Evolutionary conservation across 2,888 invertebrate genomes (phyloP), one percentile per base, ranked within the genome.

Genomic region (Encarsia formosa): DNA sequence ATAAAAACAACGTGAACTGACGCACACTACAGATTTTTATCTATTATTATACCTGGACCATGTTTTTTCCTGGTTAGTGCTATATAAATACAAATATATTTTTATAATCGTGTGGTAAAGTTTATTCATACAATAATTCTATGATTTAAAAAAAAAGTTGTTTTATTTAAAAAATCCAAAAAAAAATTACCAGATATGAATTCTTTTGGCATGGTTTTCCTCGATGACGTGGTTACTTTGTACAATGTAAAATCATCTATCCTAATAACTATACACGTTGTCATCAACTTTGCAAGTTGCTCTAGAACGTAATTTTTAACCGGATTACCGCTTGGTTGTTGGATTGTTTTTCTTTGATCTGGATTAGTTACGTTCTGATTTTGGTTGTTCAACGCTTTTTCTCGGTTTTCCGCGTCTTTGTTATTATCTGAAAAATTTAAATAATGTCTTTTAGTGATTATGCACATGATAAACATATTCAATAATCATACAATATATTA

Each of bases 161-260:
- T n/a, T n/a, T n/a, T n/a, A 29, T 29, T 29, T 29, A 8, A 13
- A 29, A 13, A 9, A 29, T 29, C 29, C 13, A 29, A 9, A 13
- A 34, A 43, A 46, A 39, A 11, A 16, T 72, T 76, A 87, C 87
- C 86, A 73, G 83, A 79, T 61, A 87, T 77, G 66, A 91, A 88
- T 75, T 92, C 92, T 77, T 91, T 91, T 16, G 86, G 83, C 56
- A 81, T 76, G 61, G 85, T 81, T 60, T 86, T 87, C 63, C 84
- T 83, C 44, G 85, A 84, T 13, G 84, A 81, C 2, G 89, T 88
- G 2, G 88, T 85, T 20, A 92, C 90, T 70, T 87, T 83, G 73
- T 89, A 91, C 43, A 98, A 81, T 8, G 88, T 88, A 67, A 97
- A 91, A 73, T 98, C 95, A 66, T 92, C 91, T 63, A 97, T 84